phyloP scores from a whole-genome alignment of 2,113 vertebrate genomes.

The Platysternon megacephalum region DNA sequence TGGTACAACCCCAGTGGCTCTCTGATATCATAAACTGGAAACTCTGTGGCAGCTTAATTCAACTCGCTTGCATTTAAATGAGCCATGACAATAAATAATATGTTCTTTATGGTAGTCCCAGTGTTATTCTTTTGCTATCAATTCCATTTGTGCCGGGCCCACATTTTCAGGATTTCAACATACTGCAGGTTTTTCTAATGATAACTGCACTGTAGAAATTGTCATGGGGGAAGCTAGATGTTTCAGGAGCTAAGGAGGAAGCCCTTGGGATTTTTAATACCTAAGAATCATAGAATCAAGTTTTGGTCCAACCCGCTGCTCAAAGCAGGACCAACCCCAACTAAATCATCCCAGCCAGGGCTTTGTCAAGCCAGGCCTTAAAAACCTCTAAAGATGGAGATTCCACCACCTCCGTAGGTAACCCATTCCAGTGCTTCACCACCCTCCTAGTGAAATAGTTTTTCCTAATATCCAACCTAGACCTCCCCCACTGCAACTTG shows the following conservation, averaged over 20 bases:
- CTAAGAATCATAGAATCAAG: neutral
- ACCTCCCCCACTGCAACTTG: no score
- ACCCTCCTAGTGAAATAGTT: no score
- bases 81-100: neutral
- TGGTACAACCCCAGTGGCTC: no score
- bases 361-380: no score
- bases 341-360: no score
- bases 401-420: no score
- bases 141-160: neutral
- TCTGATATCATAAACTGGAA: neutral
- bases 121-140: neutral
- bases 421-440: no score
- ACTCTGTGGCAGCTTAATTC: neutral
- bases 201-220: rapidly evolving
- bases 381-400: no score
- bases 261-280: neutral
- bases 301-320: no score
- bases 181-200: neutral
- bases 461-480: no score
- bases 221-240: neutral
- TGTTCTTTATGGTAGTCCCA: neutral
- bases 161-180: neutral
- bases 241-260: neutral
- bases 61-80: neutral
- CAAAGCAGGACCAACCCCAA: no score